Conservation (phyloP, 35 echinoderm and acorn worm species). For the Strongylocentrotus purpuratus region DNA sequence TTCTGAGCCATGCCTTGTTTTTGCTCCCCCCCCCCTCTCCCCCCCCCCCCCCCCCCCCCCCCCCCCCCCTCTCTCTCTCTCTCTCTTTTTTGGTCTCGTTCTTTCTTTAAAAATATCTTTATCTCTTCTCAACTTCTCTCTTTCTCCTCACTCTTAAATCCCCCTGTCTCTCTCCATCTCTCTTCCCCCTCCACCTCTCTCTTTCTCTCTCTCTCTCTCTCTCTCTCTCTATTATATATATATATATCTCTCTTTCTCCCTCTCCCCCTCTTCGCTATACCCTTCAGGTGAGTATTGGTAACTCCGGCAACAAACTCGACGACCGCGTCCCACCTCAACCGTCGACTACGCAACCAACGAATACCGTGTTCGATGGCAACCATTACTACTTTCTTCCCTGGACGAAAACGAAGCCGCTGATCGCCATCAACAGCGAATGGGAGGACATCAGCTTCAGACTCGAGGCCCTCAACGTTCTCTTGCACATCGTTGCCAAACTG, state of each 20-base stretch:
- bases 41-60: too few relatives aligned
- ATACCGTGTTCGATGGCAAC: slow-evolving; percentile 79
- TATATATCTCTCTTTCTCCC: neutral
- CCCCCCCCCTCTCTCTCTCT: too few relatives aligned
- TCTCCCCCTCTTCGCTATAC: neutral
- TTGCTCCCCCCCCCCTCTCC: too few relatives aligned
- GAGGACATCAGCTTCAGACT: slow-evolving; percentile 80
- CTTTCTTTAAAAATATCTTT: too few relatives aligned
- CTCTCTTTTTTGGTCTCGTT: too few relatives aligned
- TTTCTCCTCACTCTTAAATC: too few relatives aligned
- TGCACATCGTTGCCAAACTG: slow-evolving; percentile 66
- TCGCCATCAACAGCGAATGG: slow-evolving; percentile 79
- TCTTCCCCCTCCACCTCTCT: too few relatives aligned
- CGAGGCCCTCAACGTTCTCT: slow-evolving; percentile 68
- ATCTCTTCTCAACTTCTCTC: too few relatives aligned
- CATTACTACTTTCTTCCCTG: slow-evolving; percentile 86
- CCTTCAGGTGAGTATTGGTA: slow-evolving; percentile 74
- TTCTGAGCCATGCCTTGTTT: too few relatives aligned
- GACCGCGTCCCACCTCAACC: slow-evolving; percentile 68
- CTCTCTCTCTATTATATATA: neutral
- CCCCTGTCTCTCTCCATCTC: too few relatives aligned
- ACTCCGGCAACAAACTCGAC: slow-evolving; percentile 85
- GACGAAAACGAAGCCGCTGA: slow-evolving; percentile 69
- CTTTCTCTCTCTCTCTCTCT: neutral
- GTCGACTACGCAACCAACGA: slow-evolving; percentile 79